Percentiles rank a stretch among this genome's conserved stretches.
Evolutionary conservation across 1,140 invertebrate species (phyloP).

Genomic region (Oryzaephilus surinamensis): DNA sequence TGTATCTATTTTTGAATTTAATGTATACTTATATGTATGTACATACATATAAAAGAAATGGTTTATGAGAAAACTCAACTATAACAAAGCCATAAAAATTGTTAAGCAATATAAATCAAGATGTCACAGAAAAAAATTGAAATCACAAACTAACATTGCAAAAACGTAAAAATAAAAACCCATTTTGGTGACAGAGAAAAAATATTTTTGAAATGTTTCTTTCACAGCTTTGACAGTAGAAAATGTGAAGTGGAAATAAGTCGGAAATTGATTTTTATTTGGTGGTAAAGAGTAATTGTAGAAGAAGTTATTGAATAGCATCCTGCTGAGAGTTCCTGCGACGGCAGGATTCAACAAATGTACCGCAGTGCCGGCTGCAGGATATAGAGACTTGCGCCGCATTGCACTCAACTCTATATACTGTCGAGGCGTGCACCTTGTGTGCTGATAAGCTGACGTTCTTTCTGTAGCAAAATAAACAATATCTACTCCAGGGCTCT

Average conservation of each 20-base stretch:
- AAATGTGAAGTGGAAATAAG: conserved; percentile 24
- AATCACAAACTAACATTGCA: too few relatives aligned
- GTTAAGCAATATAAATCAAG: too few relatives aligned
- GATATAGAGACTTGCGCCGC: conserved; percentile 19
- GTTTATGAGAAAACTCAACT: too few relatives aligned
- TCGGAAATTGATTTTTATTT: conserved; percentile 31
- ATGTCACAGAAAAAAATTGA: too few relatives aligned
- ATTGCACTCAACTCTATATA: too few relatives aligned
- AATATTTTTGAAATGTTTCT: too few relatives aligned
- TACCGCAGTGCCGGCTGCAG: conserved; percentile 23
- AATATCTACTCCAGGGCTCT: conserved; percentile 8
- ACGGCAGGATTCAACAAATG: conserved; percentile 16
- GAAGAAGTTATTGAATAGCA: conserved; percentile 27
- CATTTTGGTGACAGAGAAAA: too few relatives aligned
- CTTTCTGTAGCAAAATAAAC: conserved; percentile 8
- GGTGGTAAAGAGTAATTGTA: conserved; percentile 25
- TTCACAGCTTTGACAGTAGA: conserved; percentile 13
- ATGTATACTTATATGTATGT: too few relatives aligned
- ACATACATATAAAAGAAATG: too few relatives aligned
- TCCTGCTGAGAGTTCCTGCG: conserved; percentile 20
- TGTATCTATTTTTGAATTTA: too few relatives aligned
- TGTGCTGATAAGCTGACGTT: conserved; percentile 11
- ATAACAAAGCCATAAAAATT: too few relatives aligned
- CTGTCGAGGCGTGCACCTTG: conserved; percentile 13
- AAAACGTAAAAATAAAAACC: too few relatives aligned